phyloP scores from a whole-genome alignment of 2,113 vertebrate species.

The Reinhardtius hippoglossoides region DNA sequence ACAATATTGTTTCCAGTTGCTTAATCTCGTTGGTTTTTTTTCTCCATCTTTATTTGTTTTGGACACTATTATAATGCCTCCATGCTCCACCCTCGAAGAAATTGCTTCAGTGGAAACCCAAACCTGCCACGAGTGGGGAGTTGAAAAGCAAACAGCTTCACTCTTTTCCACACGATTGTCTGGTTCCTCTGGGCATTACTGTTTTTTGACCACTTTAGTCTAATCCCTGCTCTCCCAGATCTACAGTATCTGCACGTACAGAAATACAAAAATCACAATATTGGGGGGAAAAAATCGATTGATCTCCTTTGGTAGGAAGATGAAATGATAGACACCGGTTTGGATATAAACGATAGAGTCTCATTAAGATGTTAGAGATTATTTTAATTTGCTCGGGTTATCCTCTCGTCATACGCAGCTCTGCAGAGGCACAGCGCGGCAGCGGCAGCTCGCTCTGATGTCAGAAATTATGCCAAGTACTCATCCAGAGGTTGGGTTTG shows the following conservation, averaged over 20 bases:
- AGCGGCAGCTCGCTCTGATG: not conserved
- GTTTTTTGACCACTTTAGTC: not conserved
- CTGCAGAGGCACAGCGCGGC: not conserved
- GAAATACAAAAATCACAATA: not conserved
- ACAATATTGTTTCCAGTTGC: constrained; percentile 17
- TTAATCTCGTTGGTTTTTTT: not conserved
- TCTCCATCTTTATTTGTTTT: not conserved
- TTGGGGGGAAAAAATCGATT: not conserved
- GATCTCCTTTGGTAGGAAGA: not conserved
- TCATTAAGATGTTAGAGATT: constrained; percentile 21
- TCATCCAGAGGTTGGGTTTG: not conserved
- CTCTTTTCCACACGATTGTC: constrained; percentile 2
- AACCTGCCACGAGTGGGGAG: not conserved
- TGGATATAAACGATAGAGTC: constrained; percentile 9
- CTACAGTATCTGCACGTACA: not conserved
- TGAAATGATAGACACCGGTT: constrained; percentile 10
- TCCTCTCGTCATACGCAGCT: not conserved
- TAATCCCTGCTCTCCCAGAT: not conserved
- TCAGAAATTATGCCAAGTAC: not conserved
- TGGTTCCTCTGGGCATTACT: not conserved
- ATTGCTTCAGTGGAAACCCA: not conserved
- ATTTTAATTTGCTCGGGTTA: constrained; percentile 17
- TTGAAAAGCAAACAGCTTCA: constrained; percentile 10
- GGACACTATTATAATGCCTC: not conserved
- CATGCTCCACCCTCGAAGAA: constrained; percentile 14